phyloP scores from a whole-genome alignment of 2,113 vertebrate species.

The Centropus bengalensis region DNA sequence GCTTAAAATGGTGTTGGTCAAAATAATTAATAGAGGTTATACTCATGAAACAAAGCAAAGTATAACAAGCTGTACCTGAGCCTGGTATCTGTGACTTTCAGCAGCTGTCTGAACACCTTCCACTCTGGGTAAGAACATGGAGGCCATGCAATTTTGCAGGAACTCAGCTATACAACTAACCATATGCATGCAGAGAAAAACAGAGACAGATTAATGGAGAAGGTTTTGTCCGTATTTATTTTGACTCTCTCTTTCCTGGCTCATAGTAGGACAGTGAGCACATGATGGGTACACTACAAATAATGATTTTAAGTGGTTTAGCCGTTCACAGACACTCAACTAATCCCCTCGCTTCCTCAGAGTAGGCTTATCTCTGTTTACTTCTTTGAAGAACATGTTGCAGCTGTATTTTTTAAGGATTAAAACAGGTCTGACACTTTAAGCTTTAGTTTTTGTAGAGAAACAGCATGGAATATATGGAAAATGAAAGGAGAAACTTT shows the following conservation, averaged over 20 bases:
- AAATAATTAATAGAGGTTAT: neutral
- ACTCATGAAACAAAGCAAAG: accelerated
- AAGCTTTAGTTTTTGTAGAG: constrained; percentile 15
- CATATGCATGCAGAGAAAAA: neutral
- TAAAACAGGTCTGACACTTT: neutral
- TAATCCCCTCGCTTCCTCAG: constrained; percentile 26
- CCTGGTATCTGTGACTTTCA: neutral
- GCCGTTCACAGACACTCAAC: neutral
- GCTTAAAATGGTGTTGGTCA: neutral
- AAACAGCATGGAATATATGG: neutral
- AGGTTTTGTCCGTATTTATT: neutral
- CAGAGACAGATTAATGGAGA: neutral
- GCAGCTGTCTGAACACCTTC: neutral
- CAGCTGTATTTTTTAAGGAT: constrained; percentile 37
- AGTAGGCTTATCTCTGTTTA: constrained; percentile 40
- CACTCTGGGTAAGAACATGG: neutral
- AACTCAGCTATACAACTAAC: neutral
- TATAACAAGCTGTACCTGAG: neutral
- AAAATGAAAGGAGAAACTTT: neutral
- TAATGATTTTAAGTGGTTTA: constrained; percentile 16
- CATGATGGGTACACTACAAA: neutral
- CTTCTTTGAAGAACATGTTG: neutral
- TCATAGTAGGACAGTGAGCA: neutral
- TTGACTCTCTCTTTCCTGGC: neutral
- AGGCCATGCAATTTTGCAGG: neutral